These are phyloP conservation scores for Bombyx huttoni DNA, from an alignment of 2,888 invertebrate species.

Conservation along the genomic window DNA sequence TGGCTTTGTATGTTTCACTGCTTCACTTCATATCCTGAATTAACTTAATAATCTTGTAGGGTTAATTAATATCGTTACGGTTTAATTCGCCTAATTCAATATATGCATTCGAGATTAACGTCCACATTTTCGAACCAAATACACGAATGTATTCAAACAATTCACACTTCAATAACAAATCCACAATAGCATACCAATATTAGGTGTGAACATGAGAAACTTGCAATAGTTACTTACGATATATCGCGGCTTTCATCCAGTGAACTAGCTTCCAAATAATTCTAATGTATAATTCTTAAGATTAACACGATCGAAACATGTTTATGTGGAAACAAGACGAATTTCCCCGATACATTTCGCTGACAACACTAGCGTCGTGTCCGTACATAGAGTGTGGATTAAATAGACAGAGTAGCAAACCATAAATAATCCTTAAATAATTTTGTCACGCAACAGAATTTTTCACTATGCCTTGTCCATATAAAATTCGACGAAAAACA, in stretches of 20 bases:
- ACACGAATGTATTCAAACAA: not conserved
- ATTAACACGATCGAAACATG: constrained; percentile 9
- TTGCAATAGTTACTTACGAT: not conserved
- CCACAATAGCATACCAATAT: not conserved
- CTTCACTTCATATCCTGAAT: too few species aligned
- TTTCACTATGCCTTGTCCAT: too few species aligned
- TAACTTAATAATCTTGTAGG: too few species aligned
- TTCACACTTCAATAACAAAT: not conserved
- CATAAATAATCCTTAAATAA: not conserved
- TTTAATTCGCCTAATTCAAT: too few species aligned
- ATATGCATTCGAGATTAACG: too few species aligned
- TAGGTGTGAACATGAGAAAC: not conserved
- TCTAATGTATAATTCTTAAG: constrained; percentile 2
- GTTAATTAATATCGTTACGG: too few species aligned
- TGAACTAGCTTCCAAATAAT: constrained; percentile 4
- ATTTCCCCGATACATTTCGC: constrained; percentile 13
- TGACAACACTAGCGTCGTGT: constrained; percentile 11
- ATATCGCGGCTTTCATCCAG: constrained; percentile 1
- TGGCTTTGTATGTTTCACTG: too few species aligned
- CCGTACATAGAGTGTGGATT: constrained; percentile 6
- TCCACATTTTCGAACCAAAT: too few species aligned
- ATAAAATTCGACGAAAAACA: too few species aligned
- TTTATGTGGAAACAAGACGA: constrained; percentile 9
- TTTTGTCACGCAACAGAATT: too few species aligned
- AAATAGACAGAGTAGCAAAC: not conserved